Evolutionary conservation across 2,797 vertebrate species (phyloP), one percentile per base, ranked within the genome.

Genomic region (Hippocampus kuda): DNA sequence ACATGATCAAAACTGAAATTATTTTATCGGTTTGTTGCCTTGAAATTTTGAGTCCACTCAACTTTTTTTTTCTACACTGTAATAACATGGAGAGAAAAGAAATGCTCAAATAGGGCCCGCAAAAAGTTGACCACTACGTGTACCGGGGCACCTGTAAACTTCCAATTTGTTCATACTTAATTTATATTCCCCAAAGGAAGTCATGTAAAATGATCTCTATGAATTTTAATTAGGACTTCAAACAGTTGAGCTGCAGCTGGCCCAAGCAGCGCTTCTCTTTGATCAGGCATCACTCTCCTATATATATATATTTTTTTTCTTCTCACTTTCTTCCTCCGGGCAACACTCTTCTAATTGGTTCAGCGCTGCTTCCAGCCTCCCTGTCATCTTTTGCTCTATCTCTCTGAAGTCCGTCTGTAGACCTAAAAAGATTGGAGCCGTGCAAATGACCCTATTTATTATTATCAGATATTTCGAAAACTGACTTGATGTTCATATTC

Each of bases 171-270:
- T 60, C 27, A 16, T 30, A 30, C 34, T 18, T 60, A 18, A 34
- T 60, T 10, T 60, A 38, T 38, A 20, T 61, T 20, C 59, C 59
- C 16, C 3, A 20, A 20, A 61, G 30, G 7, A 61, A 34, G 27
- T 61, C 9, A 61, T 61, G 59, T 22, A 38, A 61, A 61, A 64
- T 30, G 63, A 65, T 65, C 79, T 46, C 20, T 79, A 76, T 89
- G 83, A 84, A 89, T 91, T 89, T 89, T 87, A 90, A 90, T 89
- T 85, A 88, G 80, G 75, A 88, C 88, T 91, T 91, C 88, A 91
- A 90, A 91, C 80, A 77, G 77, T 84, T 71, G 64, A 73, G 75
- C 79, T 79, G 64, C 57, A 68, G 76, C 83, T 71, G 73, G 79
- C 81, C 75, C 77, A 77, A 83, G 80, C 81, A 72, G 80, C 78